Percentiles rank a stretch among this genome's conserved stretches.
phyloP scores from a whole-genome alignment of 2,797 vertebrate species.

The Scarus forsteni region DNA sequence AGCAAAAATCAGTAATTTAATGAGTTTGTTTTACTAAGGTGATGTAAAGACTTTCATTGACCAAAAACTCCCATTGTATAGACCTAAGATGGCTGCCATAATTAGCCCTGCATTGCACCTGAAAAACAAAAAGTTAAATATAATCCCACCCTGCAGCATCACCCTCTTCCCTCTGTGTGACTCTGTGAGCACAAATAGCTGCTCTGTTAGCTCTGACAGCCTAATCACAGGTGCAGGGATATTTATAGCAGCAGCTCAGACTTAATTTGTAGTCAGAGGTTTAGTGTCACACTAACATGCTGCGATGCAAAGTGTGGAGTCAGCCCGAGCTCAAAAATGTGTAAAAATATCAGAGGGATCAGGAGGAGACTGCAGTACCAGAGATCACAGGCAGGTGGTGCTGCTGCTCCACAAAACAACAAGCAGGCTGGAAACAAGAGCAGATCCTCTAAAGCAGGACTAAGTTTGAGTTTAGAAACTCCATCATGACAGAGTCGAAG shows the following conservation, averaged over 20 bases:
- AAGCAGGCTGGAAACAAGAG: background rate
- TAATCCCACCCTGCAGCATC: constrained; percentile 9
- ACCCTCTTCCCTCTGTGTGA: background rate
- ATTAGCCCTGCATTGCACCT: background rate
- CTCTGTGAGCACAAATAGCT: constrained; percentile 29
- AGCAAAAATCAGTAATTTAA: no score
- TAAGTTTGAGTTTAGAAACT: constrained; percentile 17
- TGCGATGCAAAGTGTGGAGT: constrained; percentile 49
- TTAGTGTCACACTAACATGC: constrained; percentile 42
- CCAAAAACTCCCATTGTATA: no score
- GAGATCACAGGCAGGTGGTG: constrained; percentile 51
- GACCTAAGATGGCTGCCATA: no score
- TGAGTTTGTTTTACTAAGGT: no score
- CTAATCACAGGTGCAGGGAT: constrained; percentile 16
- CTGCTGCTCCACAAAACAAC: constrained; percentile 50
- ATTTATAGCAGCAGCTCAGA: constrained; percentile 41
- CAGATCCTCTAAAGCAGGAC: constrained; percentile 14
- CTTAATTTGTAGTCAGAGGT: constrained; percentile 32
- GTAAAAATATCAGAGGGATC: constrained; percentile 20
- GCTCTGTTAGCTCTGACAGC: background rate
- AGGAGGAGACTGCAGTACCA: background rate
- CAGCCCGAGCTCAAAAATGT: constrained; percentile 25
- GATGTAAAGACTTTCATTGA: no score
- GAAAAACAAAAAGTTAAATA: constrained; percentile 15
- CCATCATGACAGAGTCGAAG: constrained; percentile 9